A percentile compares a stretch with the other conserved stretches of the same genome.
phyloP scores from a whole-genome alignment of 1,140 invertebrate genomes.

The Brachionus sp. region DNA sequence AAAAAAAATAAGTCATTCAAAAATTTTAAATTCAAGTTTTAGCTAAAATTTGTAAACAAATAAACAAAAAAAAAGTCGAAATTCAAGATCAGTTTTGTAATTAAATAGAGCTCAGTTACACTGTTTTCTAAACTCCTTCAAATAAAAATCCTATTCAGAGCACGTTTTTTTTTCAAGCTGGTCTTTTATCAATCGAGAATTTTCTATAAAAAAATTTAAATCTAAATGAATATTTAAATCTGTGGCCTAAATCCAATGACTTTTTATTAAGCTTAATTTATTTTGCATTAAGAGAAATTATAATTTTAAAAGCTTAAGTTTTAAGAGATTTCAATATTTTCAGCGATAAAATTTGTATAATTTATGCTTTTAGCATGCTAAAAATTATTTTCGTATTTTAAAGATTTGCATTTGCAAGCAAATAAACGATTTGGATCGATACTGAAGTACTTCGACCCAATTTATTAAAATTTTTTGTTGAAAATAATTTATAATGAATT shows the following conservation, averaged over 20 bases:
- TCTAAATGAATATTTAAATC: not conserved
- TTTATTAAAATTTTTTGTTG: not conserved
- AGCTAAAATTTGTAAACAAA: not conserved
- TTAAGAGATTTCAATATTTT: not conserved
- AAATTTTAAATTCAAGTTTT: not conserved
- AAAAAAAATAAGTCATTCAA: not conserved
- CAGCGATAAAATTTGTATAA: not conserved
- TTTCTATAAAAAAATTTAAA: not conserved
- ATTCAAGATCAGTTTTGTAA: not conserved
- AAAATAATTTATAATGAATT: slow-evolving; percentile 13
- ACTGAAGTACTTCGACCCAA: not conserved
- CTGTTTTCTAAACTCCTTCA: not conserved
- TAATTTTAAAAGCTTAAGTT: not conserved
- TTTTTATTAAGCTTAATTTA: not conserved
- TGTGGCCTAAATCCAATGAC: not conserved
- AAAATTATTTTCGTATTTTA: not conserved
- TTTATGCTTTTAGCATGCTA: not conserved
- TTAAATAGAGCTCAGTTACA: not conserved
- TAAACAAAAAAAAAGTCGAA: not conserved
- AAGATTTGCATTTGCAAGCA: not conserved
- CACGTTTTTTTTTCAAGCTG: not conserved
- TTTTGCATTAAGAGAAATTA: not conserved
- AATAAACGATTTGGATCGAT: not conserved
- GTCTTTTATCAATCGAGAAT: not conserved
- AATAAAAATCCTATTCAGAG: not conserved